Evolutionary conservation across 2,888 invertebrate genomes (phyloP), one percentile per base, ranked within the genome.

Genomic region (Timema cristinae): DNA sequence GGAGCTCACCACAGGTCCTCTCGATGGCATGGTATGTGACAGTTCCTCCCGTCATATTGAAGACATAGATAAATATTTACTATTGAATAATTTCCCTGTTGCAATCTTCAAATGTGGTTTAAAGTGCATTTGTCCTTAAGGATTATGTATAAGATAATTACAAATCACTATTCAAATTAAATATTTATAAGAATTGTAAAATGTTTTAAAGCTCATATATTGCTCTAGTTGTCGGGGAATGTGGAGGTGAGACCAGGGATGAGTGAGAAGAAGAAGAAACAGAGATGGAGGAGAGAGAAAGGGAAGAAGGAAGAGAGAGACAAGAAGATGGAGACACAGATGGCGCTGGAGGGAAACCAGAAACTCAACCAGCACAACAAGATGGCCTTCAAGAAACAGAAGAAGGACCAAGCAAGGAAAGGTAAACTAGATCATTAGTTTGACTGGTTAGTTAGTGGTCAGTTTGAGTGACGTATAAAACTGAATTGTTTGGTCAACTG

Each of bases 281-380:
- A 67, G 49, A 15, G 70, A 10, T 88, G 0, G 88, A 87, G 74
- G 84, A 84, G 54, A 84, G 85, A 71, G 78, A 71, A 71, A 50
- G 47, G 16, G 47, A 81, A 48, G 84, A 85, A 63, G 75, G 71
- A 75, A 11, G 78, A 77, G 50, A 82, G 81, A 72, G 82, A 82
- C 66, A 82, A 83, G 50, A 89, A 88, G 79, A 73, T 77, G 4
- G 89, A 92, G 81, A 89, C 91, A 0, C 85, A 88, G 79, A 88
- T 90, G 85, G 83, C 85, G 67, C 80, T 92, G 69, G 91, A 91
- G 80, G 93, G 93, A 74, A 90, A 90, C 80, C 85, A 86, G 79
- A 84, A 85, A 74, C 78, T 88, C 15, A 90, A 90, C 78, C 85
- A 86, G 79, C 77, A 86, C 1, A 85, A 85, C 50, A 90, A 89